A percentile compares a stretch with the other conserved stretches of the same genome.
phyloP scores from a whole-genome alignment of 2,113 vertebrate genomes.

The Vulpes lagopus region DNA sequence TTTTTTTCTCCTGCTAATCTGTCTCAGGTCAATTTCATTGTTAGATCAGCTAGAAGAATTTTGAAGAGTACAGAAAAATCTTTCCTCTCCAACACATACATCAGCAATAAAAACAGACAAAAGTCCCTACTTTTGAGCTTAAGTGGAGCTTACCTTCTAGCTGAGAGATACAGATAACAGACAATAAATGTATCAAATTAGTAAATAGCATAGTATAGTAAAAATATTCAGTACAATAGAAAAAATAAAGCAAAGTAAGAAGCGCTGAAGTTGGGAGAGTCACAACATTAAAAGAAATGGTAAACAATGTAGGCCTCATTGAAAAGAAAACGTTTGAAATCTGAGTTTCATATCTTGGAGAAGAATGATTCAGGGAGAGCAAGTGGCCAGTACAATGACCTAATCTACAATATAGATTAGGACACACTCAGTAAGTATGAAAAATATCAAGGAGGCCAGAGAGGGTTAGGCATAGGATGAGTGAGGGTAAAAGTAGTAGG shows the following conservation, averaged over 20 bases:
- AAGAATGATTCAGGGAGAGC: not conserved
- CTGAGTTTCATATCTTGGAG: not conserved
- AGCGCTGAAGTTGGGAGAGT: not conserved
- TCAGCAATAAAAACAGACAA: not conserved
- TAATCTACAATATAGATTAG: not conserved
- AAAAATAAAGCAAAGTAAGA: not conserved
- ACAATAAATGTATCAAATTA: not conserved
- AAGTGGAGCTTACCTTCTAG: not conserved
- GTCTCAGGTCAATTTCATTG: not conserved
- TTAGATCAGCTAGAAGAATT: not conserved
- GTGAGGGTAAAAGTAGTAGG: not conserved
- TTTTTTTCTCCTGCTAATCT: not conserved
- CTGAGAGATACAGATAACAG: not conserved
- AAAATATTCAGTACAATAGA: not conserved
- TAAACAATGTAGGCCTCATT: not conserved
- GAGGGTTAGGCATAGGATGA: rapidly evolving
- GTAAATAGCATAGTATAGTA: not conserved
- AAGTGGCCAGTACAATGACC: not conserved
- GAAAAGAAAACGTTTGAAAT: not conserved
- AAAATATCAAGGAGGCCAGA: not conserved
- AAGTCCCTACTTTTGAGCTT: not conserved
- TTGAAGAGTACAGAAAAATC: not conserved
- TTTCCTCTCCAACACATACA: not conserved
- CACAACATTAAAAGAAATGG: not conserved
- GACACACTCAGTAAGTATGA: not conserved